These are phyloP conservation scores for Paracentrotus lividus DNA, from an alignment of 53 echinoderm and acorn worm species.

Conservation along the genomic window DNA sequence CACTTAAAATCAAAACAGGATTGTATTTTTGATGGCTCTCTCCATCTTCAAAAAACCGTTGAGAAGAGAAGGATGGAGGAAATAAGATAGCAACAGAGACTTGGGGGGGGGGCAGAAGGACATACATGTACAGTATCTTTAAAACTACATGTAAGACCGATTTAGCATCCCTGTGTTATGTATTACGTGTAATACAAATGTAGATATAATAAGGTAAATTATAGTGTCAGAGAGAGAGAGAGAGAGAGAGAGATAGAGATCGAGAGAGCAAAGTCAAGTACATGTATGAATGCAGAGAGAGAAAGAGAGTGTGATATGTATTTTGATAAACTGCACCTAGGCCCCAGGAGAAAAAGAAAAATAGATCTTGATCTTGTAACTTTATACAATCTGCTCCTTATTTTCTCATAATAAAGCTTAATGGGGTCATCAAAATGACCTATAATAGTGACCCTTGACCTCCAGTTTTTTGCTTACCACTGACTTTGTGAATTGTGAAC, in stretches of 20 bases:
- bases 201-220: too few relatives aligned
- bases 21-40: not conserved
- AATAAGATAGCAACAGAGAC: not conserved
- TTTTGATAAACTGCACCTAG: not conserved
- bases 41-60: not conserved
- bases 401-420: conserved; percentile 48
- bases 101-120: not conserved
- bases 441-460: conserved; percentile 1
- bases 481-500: conserved; percentile 3
- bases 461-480: not conserved
- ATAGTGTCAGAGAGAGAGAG: not conserved
- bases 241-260: not conserved
- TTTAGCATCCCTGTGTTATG: too few relatives aligned
- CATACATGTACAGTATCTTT: too few relatives aligned
- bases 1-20: conserved; percentile 39
- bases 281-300: too few relatives aligned
- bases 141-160: too few relatives aligned
- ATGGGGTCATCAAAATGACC: conserved; percentile 30
- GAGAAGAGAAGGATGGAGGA: not conserved
- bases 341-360: too few relatives aligned
- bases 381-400: not conserved
- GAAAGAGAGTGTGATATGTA: not conserved
- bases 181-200: too few relatives aligned
- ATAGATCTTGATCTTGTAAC: conserved; percentile 32
- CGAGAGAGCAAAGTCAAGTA: not conserved